These are phyloP conservation scores for Heliconius melpomene DNA, from an alignment of 1,140 invertebrate species.

Conservation along the genomic window DNA sequence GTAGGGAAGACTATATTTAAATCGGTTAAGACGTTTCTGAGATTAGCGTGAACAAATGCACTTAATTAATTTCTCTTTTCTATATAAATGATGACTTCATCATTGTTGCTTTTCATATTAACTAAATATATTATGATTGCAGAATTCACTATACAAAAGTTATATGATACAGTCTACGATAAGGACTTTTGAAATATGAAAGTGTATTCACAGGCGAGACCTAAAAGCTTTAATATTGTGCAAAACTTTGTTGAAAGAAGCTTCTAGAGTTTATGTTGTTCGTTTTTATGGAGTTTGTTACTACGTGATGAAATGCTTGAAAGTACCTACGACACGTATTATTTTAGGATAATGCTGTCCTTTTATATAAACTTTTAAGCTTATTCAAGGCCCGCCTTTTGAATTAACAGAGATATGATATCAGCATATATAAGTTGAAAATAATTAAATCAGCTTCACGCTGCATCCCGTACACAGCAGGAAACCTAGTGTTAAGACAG, in stretches of 20 bases:
- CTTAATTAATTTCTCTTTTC: too few species aligned
- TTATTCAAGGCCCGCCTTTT: not conserved
- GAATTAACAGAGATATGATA: not conserved
- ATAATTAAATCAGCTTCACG: too few species aligned
- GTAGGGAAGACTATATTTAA: too few species aligned
- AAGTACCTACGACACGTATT: slow-evolving; percentile 14
- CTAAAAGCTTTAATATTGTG: slow-evolving; percentile 35
- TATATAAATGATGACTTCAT: not conserved
- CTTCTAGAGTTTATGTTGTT: slow-evolving; percentile 29
- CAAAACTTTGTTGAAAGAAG: slow-evolving; percentile 30
- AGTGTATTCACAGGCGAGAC: slow-evolving; percentile 24
- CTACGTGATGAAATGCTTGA: slow-evolving; percentile 10
- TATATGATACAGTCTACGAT: slow-evolving; percentile 14
- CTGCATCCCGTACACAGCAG: too few species aligned
- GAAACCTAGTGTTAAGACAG: too few species aligned
- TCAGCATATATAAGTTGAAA: not conserved
- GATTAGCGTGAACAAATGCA: too few species aligned
- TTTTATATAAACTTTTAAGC: not conserved
- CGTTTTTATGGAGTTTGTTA: slow-evolving; percentile 30
- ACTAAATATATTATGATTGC: not conserved
- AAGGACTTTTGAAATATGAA: slow-evolving; percentile 25
- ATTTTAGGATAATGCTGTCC: not conserved
- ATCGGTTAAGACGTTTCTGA: too few species aligned
- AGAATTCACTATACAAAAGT: slow-evolving; percentile 1
- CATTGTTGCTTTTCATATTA: not conserved